phyloP scores from a whole-genome alignment of 2,113 vertebrate genomes.

The Epinephelus cyanopodus region DNA sequence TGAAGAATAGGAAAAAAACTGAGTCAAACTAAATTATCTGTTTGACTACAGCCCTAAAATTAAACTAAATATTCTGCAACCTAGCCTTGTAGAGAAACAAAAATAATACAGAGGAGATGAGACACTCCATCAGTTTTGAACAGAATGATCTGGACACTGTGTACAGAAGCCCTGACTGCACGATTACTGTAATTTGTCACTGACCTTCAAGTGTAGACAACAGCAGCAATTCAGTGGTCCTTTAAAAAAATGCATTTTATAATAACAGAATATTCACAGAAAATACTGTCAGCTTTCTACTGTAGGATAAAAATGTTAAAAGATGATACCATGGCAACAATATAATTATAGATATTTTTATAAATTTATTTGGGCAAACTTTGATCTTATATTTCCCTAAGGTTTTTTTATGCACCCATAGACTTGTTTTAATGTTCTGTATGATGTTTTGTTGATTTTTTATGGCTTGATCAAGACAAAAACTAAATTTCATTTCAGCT shows the following conservation, averaged over 20 bases:
- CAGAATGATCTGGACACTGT: neutral
- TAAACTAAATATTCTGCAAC: neutral
- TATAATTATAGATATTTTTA: neutral
- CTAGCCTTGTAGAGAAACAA: neutral
- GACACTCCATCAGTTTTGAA: neutral
- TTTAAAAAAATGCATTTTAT: neutral
- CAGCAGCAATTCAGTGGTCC: neutral
- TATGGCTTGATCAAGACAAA: neutral
- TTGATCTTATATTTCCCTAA: neutral
- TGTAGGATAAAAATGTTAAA: neutral
- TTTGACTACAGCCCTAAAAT: too few species aligned
- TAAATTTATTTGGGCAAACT: neutral
- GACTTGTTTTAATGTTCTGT: neutral
- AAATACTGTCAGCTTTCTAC: neutral
- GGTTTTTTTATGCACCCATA: neutral
- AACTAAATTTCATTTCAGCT: neutral
- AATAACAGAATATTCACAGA: neutral
- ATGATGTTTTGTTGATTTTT: neutral
- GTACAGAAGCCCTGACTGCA: neutral
- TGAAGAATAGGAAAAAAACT: too few species aligned
- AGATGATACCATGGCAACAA: neutral
- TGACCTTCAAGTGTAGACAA: neutral
- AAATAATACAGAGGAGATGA: neutral
- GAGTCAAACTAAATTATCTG: too few species aligned
- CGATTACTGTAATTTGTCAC: constrained; percentile 11